Base-by-base conservation (phyloP, 1,140 invertebrate genomes). In the Caenorhabditis tropicalis region DNA sequence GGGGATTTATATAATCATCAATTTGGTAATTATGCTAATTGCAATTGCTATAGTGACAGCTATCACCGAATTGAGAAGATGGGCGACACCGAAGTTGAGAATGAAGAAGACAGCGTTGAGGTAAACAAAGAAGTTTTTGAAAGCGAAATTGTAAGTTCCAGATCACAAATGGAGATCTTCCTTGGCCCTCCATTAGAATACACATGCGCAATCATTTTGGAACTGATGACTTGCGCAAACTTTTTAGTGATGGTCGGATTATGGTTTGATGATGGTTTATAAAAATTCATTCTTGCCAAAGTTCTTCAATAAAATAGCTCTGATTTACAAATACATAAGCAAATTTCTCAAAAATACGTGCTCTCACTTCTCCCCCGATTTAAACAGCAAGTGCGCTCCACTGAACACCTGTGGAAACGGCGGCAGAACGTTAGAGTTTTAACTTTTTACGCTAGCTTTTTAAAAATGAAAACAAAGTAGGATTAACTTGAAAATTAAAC, bases 11-110 rank as follows among this genome's bases (percentile, higher is more conserved):
- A 74, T 74, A 19, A 43, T 74, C n/a, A 27, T 46, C 10, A 39
- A 74, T 46, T n/a, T 74, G 12, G 65, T 74, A 6, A 43, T 74
- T 74, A 74, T 74, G 33, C n/a, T 74, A 2, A 74, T 74, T 74
- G 65, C 65, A n/a, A 74, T 74, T 46, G 65, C 36, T 1, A 74
- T 74, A 0, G 65, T 74, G 5, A 74, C 65, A 12, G 65, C n/a
- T 10, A 74, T 74, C 1, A 74, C 33, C 7, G 65, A 74, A 24
- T 43, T 43, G 36, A 15, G 36, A 43, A 43, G 65, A 31, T 74
- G 65, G 21, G 65, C 65, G 10, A 43, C 65, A 24, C 65, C 65
- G 12, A 43, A 6, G 2, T 24, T 74, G 19, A 74, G 43, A 43
- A 9, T 24, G 33, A 74, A 43, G 36, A 39, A 31, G 10, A 43